Base-by-base conservation (phyloP, 2,113 vertebrate genomes). In the Leptocoma aspasia region DNA sequence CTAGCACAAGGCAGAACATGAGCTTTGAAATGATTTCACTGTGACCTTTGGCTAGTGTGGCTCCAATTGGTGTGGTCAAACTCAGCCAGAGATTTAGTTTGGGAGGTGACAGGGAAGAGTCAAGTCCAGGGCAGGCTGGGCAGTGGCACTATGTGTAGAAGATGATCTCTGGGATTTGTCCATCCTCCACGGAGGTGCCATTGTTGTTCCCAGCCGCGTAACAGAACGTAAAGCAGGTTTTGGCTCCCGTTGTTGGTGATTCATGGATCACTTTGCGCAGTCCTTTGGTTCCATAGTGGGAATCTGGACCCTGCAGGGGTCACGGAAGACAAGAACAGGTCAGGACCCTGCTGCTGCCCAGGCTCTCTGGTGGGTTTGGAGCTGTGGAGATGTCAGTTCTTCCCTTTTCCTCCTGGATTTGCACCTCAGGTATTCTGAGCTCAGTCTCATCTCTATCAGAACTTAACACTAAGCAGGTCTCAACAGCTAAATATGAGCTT, bases 131-230 rank as follows among this genome's bases (percentile, higher is more conserved):
- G 49, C 14, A 13, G 45, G 77, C 69, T 52, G 70, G 8, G 41
- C 70, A 47, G 86, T 82, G 31, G 82, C 83, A 97, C 98, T 99
- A 99, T 98, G 99, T 99, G 97, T 99, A 99, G 98, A 99, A 99
- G 98, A 99, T 99, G 98, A 99, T 98, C 97, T 99, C 99, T 2
- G 99, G 99, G 90, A 99, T 99, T 97, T 99, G 99, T 95, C 99
- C 99, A 17, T 99, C 99, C 97, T 99, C 99, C 96, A 99, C 99
- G 0, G 99, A 99, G 1, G 99, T 99, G 96, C 99, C 99, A 6
- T 99, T 99, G 98, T 99, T 99, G 96, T 99, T 99, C 39, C 99
- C 99, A 1, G 99, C 99, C 1, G 99, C 99, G 22, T 99, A 99
- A 94, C 99, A 99, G 98, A 99, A 99, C 28, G 98, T 99, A 94